phyloP scores from a whole-genome alignment of 2,888 invertebrate species.

The Chloroclystis v-ata region DNA sequence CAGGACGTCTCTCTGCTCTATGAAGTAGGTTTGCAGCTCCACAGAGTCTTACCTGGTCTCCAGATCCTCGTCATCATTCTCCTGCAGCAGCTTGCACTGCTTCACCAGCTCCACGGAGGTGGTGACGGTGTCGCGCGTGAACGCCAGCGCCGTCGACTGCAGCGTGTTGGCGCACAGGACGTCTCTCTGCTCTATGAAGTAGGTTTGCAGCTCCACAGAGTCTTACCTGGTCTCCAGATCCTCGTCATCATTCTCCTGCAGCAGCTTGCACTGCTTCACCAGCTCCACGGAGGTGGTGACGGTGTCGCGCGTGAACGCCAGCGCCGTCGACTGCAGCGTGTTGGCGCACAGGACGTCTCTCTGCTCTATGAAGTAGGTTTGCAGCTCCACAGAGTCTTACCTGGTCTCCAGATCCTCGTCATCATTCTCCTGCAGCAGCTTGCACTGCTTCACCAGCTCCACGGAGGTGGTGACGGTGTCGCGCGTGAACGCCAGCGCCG shows the following conservation, averaged over 20 bases:
- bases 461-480: constrained; percentile 86
- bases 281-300: constrained; percentile 86
- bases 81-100: constrained; percentile 86
- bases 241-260: constrained; percentile 88
- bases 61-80: constrained; percentile 87
- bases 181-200: constrained; percentile 87
- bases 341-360: constrained; percentile 85
- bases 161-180: constrained; percentile 87
- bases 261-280: constrained; percentile 84
- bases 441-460: constrained; percentile 86
- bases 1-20: constrained; percentile 83
- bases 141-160: constrained; percentile 91
- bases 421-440: constrained; percentile 85
- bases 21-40: constrained; percentile 94
- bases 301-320: constrained; percentile 87
- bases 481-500: constrained; percentile 89
- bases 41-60: constrained; percentile 97
- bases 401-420: constrained; percentile 88
- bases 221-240: too few relatives aligned
- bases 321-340: constrained; percentile 90
- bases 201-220: constrained; percentile 93
- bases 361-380: constrained; percentile 91
- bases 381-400: constrained; percentile 96
- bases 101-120: constrained; percentile 86
- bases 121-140: constrained; percentile 86